Evolutionary conservation across 37 sponge, comb jelly and placozoan species (phyloP).

Genomic region (Corticium candelabrum): DNA sequence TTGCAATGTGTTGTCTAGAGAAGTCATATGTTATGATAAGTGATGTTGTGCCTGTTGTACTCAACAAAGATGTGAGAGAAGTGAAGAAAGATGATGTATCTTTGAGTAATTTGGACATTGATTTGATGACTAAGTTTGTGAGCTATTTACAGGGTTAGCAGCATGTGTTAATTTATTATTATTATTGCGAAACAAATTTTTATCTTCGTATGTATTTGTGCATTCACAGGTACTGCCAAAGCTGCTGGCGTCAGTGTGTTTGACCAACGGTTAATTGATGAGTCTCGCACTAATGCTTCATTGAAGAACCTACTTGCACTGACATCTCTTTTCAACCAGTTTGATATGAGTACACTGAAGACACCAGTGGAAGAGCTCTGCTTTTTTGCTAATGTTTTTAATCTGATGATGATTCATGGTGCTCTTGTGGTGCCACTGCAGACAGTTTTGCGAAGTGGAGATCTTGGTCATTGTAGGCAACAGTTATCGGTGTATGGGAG

Average conservation of each 20-base stretch:
- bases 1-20: not conserved
- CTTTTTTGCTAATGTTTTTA: constrained; percentile 65
- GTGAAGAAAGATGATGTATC: not conserved
- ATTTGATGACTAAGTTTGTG: not conserved
- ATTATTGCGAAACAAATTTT: too few relatives aligned
- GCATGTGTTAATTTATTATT: not conserved
- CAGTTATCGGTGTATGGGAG: too few relatives aligned
- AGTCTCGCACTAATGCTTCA: not conserved
- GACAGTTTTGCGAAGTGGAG: not conserved
- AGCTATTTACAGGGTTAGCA: not conserved
- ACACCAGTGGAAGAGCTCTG: constrained; percentile 24
- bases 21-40: too few relatives aligned
- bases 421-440: not conserved
- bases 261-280: not conserved
- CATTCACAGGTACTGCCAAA: not conserved
- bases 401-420: constrained; percentile 54
- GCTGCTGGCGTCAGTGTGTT: not conserved
- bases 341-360: constrained; percentile 33
- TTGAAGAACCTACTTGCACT: constrained; percentile 1
- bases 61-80: not conserved
- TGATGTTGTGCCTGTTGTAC: not conserved
- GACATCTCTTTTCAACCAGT: constrained; percentile 22
- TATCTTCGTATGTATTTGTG: not conserved
- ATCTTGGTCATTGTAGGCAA: too few relatives aligned
- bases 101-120: not conserved